Evolutionary conservation across 2,113 vertebrate species (phyloP).

Genomic region (Equus quagga): DNA sequence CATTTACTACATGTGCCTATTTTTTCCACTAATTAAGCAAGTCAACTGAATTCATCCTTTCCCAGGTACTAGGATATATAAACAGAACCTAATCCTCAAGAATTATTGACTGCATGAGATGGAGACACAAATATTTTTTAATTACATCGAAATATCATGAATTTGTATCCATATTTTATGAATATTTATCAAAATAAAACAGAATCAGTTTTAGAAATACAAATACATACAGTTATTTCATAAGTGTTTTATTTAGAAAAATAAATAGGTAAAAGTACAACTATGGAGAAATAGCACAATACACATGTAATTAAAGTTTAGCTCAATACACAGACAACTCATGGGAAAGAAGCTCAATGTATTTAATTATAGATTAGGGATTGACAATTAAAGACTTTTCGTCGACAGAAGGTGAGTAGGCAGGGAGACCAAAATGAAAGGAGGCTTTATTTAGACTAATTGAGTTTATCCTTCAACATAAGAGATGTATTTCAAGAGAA

Average conservation of each 20-base stretch:
- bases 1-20: neutral
- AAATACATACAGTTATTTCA: neutral
- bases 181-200: neutral
- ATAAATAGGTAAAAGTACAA: neutral
- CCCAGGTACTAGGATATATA: neutral
- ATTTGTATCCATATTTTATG: neutral
- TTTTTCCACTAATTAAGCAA: neutral
- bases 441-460: neutral
- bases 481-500: neutral
- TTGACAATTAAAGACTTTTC: neutral
- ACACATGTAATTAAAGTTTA: neutral
- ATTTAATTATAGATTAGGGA: neutral
- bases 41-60: neutral
- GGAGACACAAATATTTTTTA: neutral
- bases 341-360: neutral
- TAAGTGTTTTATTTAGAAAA: constrained; percentile 13
- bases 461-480: neutral
- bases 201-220: neutral
- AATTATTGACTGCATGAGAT: neutral
- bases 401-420: constrained; percentile 15
- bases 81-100: neutral
- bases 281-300: neutral
- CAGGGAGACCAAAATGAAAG: constrained; percentile 30
- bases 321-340: neutral
- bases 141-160: neutral